phyloP scores from a whole-genome alignment of 2,888 invertebrate species.

The Tetragnatha montana region DNA sequence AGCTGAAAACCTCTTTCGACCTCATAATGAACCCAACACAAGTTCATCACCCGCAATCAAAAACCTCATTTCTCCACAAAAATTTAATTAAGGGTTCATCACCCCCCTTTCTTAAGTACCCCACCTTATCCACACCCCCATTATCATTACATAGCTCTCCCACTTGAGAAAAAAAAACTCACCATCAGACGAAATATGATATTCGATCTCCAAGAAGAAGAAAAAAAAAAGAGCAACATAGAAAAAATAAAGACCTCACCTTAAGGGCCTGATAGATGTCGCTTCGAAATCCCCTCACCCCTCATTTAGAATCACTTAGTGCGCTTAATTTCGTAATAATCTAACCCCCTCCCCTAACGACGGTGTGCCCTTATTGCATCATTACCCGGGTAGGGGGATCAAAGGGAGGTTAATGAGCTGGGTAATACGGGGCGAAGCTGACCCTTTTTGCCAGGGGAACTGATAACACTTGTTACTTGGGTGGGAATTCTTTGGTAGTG shows the following conservation, averaged over 20 bases:
- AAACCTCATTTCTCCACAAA: too few species aligned
- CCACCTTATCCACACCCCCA: neutral
- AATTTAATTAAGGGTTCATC: too few species aligned
- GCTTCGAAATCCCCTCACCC: conserved; percentile 34
- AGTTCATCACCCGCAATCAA: too few species aligned
- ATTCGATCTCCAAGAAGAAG: neutral
- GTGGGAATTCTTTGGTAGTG: conserved; percentile 36
- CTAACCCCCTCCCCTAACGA: conserved; percentile 7
- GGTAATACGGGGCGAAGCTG: conserved; percentile 56
- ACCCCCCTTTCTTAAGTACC: too few species aligned
- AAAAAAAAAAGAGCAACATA: neutral
- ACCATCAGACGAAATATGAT: neutral
- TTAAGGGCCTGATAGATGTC: conserved; percentile 46
- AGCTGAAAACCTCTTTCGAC: too few species aligned
- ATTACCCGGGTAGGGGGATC: conserved; percentile 41
- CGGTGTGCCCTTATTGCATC: conserved; percentile 58
- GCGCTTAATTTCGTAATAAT: conserved; percentile 32
- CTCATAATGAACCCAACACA: too few species aligned
- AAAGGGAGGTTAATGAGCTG: conserved; percentile 61
- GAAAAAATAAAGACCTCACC: conserved; percentile 10
- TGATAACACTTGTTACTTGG: conserved; percentile 65
- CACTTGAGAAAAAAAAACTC: neutral
- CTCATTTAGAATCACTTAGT: neutral
- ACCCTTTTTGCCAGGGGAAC: conserved; percentile 31
- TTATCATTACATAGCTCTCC: neutral